These are phyloP conservation scores for Antechinus flavipes DNA, from an alignment of 2,113 vertebrate species.

Conservation along the genomic window DNA sequence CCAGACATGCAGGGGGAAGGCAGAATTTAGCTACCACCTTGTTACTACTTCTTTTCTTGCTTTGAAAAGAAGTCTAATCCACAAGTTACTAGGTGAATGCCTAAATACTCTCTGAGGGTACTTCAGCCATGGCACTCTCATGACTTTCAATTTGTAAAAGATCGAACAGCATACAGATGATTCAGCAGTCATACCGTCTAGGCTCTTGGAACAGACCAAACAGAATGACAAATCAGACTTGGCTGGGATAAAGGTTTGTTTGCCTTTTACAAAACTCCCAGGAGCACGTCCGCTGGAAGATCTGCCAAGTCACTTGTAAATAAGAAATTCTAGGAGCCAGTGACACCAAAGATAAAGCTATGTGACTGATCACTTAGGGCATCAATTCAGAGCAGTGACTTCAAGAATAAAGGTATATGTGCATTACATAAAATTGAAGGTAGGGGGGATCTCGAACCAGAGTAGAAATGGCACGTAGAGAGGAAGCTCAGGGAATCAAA, in stretches of 20 bases:
- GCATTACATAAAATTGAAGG: not conserved
- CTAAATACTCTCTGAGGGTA: not conserved
- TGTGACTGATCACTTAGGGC: constrained; percentile 41
- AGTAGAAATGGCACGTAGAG: not conserved
- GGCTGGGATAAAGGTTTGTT: not conserved
- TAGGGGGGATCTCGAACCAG: not conserved
- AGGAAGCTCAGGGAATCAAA: not conserved
- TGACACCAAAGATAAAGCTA: not conserved
- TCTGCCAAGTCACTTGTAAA: constrained; percentile 44
- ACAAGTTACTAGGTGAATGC: not conserved
- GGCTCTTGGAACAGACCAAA: not conserved
- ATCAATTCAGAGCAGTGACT: constrained; percentile 39
- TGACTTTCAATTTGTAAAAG: not conserved
- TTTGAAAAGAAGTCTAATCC: too few relatives aligned
- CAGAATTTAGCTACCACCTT: not conserved
- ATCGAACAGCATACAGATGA: fast-evolving
- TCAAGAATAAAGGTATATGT: not conserved
- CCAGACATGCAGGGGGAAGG: not conserved
- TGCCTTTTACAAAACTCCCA: not conserved
- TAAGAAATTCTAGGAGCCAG: constrained; percentile 14
- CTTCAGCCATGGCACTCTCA: not conserved
- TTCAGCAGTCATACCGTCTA: not conserved
- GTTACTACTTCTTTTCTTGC: not conserved
- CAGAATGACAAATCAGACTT: not conserved
- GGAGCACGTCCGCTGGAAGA: not conserved